Percentiles rank a stretch among this genome's conserved stretches.
Evolutionary conservation across 2,888 invertebrate species (phyloP).

Genomic region (Phrixothrix hirtus): DNA sequence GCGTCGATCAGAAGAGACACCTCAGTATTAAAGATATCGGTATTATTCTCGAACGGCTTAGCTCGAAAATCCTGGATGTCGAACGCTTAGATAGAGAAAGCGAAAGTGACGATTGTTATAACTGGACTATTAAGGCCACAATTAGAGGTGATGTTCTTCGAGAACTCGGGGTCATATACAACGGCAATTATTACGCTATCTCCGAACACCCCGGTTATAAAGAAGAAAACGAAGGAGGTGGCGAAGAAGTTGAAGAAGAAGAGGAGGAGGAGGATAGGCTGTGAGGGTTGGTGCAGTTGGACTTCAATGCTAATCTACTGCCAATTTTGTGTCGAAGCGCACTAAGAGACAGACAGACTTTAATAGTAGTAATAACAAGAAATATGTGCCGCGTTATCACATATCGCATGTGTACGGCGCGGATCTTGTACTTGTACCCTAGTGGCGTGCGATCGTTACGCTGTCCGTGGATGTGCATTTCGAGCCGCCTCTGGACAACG

Average conservation of each 20-base stretch:
- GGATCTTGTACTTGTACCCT: conserved; percentile 38
- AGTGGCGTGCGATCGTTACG: conserved; percentile 35
- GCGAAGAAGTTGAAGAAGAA: conserved; percentile 82
- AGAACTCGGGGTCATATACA: conserved; percentile 91
- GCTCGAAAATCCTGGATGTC: conserved; percentile 91
- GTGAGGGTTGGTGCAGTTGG: conserved; percentile 42
- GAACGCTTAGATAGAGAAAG: conserved; percentile 89
- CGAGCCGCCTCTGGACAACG: conserved; percentile 31
- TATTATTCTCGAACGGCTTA: conserved; percentile 88
- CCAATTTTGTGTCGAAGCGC: conserved; percentile 39
- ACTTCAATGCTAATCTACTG: conserved; percentile 31
- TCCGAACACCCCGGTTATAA: conserved; percentile 93
- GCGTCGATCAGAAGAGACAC: conserved; percentile 89
- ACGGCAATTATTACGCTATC: conserved; percentile 93
- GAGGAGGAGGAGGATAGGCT: conserved; percentile 73
- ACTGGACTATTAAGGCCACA: conserved; percentile 96
- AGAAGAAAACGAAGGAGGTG: conserved; percentile 84
- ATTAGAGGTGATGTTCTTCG: conserved; percentile 89
- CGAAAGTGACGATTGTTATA: conserved; percentile 91
- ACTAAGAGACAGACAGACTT: conserved; percentile 40
- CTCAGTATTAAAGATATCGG: conserved; percentile 94
- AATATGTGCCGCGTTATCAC: conserved; percentile 49
- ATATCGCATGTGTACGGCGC: conserved; percentile 50
- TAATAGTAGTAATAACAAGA: conserved; percentile 39
- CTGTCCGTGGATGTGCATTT: conserved; percentile 35